Evolutionary conservation across 1,140 invertebrate genomes (phyloP).

Genomic region (Drosophila eugracilis): DNA sequence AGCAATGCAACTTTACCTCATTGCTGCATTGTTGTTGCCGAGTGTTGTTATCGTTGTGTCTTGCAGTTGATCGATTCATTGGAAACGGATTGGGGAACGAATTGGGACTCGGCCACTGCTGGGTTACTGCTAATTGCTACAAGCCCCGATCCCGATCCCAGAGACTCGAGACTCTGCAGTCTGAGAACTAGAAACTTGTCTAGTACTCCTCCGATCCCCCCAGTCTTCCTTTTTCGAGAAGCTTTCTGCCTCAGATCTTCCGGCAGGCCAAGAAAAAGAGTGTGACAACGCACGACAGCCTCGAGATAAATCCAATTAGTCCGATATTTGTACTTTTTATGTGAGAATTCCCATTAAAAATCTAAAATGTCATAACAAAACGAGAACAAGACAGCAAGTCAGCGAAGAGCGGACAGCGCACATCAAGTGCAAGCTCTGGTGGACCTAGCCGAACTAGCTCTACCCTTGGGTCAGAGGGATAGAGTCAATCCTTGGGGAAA

Average conservation of each 20-base stretch:
- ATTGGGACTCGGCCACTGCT: conserved; percentile 63
- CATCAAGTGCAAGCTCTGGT: conserved; percentile 11
- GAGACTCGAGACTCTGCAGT: conserved; percentile 5
- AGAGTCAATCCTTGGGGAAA: not conserved
- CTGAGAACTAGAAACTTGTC: conserved; percentile 43
- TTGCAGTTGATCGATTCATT: conserved; percentile 73
- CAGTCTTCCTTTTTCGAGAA: not conserved
- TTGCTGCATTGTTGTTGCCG: conserved; percentile 61
- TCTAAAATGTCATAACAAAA: conserved; percentile 82
- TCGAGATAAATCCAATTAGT: conserved; percentile 85
- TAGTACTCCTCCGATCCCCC: conserved; percentile 22
- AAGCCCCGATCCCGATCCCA: conserved; percentile 36
- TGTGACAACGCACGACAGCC: conserved; percentile 83
- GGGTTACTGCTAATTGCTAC: conserved; percentile 74
- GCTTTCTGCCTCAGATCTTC: conserved; percentile 65
- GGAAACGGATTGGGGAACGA: conserved; percentile 71
- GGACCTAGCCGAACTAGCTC: conserved; percentile 20
- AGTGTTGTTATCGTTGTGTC: conserved; percentile 19
- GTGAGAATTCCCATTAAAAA: conserved; percentile 84
- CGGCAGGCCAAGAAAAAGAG: conserved; percentile 72
- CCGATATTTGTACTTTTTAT: conserved; percentile 85
- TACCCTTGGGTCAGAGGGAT: conserved; percentile 14
- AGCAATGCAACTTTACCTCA: conserved; percentile 80
- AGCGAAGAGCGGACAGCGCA: conserved; percentile 45
- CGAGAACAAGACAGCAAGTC: conserved; percentile 80